Conservation (phyloP, 2,113 vertebrate genomes). For the Cavia aperea region DNA sequence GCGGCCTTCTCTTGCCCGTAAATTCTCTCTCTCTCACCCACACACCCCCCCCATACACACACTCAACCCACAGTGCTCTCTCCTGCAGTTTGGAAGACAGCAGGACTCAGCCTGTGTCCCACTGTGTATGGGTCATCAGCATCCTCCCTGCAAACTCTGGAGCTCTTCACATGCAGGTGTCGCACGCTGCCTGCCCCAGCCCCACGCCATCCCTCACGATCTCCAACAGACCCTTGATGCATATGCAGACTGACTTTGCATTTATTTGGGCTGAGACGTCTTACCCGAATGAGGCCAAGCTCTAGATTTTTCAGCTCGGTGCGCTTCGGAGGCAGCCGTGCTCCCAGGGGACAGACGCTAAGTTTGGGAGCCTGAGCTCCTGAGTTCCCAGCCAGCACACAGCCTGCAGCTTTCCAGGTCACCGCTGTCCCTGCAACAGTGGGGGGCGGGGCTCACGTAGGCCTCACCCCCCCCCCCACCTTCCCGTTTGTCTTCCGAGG, state of each 20-base stretch:
- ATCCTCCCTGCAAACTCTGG: neutral
- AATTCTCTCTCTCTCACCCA: neutral
- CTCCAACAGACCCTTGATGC: neutral
- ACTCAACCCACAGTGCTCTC: neutral
- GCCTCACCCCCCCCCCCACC: neutral
- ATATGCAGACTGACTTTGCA: neutral
- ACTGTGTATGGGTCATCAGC: neutral
- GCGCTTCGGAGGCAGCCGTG: conserved; percentile 1
- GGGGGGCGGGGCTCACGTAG: neutral
- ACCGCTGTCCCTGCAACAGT: conserved; percentile 17
- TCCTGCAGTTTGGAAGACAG: neutral
- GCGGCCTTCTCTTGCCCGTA: neutral
- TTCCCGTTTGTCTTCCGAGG: conserved; percentile 37
- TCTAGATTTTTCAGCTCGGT: neutral
- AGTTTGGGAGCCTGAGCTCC: neutral
- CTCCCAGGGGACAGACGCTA: neutral
- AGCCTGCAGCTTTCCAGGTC: conserved; percentile 15
- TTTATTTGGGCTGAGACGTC: conserved; percentile 48
- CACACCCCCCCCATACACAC: neutral
- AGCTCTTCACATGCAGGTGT: neutral
- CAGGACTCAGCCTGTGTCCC: neutral
- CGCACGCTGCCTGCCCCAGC: neutral
- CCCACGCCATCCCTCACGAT: neutral
- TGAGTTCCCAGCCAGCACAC: neutral
- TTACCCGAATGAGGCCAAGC: conserved; percentile 26